These are phyloP conservation scores for Vipera ursinii DNA, from an alignment of 2,797 vertebrate genomes.

Conservation along the genomic window DNA sequence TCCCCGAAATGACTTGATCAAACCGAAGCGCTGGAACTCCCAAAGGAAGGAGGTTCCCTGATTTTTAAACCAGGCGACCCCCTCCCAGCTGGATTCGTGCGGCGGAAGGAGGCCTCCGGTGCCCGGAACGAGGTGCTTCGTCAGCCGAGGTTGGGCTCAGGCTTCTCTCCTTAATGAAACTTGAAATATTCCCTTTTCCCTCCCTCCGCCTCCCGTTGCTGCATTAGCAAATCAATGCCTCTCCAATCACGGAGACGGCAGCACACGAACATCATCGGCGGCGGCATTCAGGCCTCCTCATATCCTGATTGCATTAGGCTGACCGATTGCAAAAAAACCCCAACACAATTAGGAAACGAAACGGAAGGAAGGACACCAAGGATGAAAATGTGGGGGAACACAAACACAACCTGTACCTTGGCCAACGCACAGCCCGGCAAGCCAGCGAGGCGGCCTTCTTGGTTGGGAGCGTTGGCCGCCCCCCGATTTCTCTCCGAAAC, in stretches of 20 bases:
- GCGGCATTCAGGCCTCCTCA: slow-evolving; percentile 19
- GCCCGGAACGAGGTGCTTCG: slow-evolving; percentile 51
- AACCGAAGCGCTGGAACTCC: background rate
- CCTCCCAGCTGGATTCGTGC: slow-evolving; percentile 17
- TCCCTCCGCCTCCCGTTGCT: slow-evolving; percentile 21
- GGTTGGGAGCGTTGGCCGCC: slow-evolving; percentile 73
- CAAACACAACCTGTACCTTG: background rate
- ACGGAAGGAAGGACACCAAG: background rate
- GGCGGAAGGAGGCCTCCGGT: slow-evolving; percentile 42
- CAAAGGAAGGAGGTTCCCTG: background rate
- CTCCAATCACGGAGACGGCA: background rate
- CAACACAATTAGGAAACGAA: background rate
- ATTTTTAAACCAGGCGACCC: background rate
- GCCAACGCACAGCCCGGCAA: background rate
- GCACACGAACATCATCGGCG: background rate
- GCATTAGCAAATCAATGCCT: background rate
- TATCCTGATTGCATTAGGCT: slow-evolving; percentile 21
- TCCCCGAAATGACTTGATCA: slow-evolving; percentile 13
- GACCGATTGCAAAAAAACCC: slow-evolving; percentile 11
- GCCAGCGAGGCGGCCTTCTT: slow-evolving; percentile 81
- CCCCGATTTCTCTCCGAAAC: slow-evolving; percentile 57
- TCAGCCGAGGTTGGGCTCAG: slow-evolving; percentile 39
- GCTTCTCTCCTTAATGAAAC: slow-evolving; percentile 47
- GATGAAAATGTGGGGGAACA: background rate
- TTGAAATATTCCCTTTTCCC: slow-evolving; percentile 46